Conservation (phyloP, 2,113 vertebrate species). For the Oncorhynchus nerka region DNA sequence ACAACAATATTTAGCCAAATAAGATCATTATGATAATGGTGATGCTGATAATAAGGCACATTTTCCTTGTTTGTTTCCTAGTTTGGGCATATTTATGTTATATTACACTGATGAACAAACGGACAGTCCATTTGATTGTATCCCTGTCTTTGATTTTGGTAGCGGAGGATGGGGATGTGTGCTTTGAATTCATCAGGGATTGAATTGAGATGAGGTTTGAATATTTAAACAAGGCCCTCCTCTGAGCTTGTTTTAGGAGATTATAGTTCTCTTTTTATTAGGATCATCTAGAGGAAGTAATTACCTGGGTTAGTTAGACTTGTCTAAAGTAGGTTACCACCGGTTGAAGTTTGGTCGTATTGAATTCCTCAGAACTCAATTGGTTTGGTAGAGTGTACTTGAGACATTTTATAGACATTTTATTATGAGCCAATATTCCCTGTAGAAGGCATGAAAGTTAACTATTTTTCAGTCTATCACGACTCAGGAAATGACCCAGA, state of each 20-base stretch:
- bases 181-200: conserved; percentile 66
- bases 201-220: conserved; percentile 59
- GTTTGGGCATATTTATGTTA: conserved; percentile 65
- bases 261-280: conserved; percentile 46
- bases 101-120: conserved; percentile 49
- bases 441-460: no score
- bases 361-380: conserved; percentile 56
- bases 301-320: conserved; percentile 39
- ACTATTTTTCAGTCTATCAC: no score
- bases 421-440: no score
- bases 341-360: conserved; percentile 59
- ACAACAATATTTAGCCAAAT: conserved; percentile 72
- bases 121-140: conserved; percentile 46
- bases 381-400: background rate
- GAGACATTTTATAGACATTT: background rate
- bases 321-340: conserved; percentile 15
- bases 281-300: conserved; percentile 42
- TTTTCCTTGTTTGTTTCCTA: conserved; percentile 71
- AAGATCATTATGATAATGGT: conserved; percentile 72
- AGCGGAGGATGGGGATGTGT: conserved; percentile 42
- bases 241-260: conserved; percentile 54
- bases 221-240: conserved; percentile 66
- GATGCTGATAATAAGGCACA: conserved; percentile 69
- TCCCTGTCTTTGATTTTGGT: conserved; percentile 59
- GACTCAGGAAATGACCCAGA: no score